Evolutionary conservation across 1,140 invertebrate genomes (phyloP), one percentile per base, ranked within the genome.

Genomic region (Drosophila varians): DNA sequence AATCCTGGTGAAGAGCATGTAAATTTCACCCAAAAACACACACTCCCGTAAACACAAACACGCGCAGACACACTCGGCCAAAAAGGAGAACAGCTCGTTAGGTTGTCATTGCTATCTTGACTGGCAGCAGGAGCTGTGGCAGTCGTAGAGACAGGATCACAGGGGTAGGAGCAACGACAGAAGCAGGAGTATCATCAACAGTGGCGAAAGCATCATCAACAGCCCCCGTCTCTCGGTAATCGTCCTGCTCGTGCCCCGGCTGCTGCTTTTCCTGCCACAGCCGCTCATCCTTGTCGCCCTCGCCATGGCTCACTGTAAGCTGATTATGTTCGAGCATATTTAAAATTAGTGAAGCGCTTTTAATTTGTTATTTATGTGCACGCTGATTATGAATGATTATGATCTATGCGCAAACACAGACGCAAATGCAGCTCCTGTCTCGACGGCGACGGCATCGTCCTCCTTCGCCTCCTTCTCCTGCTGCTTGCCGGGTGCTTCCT

Each of bases 301-400:
- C 19, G 12, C 25, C 42, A 47, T 66, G 48, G 47, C 64, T 45
- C 56, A 57, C 72, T 36, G 60, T 87, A 87, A 87, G 82, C 82
- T 87, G 82, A 87, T 87, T 87, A 87, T 87, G 82, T 87, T 87
- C 82, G 82, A 87, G 82, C 82, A 87, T 87, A 87, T 87, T 87
- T 87, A 87, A 87, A 87, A 87, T 87, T 87, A 87, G 82, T 87
- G 82, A 87, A 87, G 82, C 82, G 83, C 82, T 87, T 87, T 87
- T 87, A 87, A 87, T 87, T 87, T 87, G 82, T 87, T 87, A 87
- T 87, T 87, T 87, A 87, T 87, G 82, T 87, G 83, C 82, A 87
- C 82, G 82, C 74, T 87, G 82, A 87, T 87, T 82, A 87, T 87
- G 77, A 87, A 87, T 87, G 82, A 87, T 87, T 87, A 87, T 87